Base-by-base conservation (phyloP, 2,888 invertebrate genomes). In the Yponomeuta malinellus region DNA sequence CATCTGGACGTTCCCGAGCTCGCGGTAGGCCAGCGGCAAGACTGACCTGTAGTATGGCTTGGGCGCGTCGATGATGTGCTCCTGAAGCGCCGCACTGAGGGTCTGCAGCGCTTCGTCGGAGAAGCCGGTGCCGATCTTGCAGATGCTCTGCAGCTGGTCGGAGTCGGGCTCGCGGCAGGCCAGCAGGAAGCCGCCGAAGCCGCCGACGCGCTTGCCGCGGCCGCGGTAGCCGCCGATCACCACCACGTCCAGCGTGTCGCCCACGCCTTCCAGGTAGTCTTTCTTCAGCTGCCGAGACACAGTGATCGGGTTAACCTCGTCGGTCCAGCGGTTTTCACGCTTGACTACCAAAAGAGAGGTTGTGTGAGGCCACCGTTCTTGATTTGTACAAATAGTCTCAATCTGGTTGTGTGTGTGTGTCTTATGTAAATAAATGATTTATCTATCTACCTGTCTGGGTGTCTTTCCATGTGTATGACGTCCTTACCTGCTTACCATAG, bases 221-320 rank as follows among this genome's bases (percentile, higher is more conserved):
- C 99, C 99, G 71, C 94, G 87, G 90, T 98, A 99, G 0, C 97
- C 99, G 70, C 99, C 99, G 73, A 99, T 95, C 0, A 99, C 98
- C 0, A 99, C 98, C 68, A 97, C 94, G 92, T 99, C 99, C 59
- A 99, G 88, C 0, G 98, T 98, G 90, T 99, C 99, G 1, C 99
- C 99, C 10, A 97, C 96, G 63, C 98, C 98, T 48, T 99, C 97
- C 75, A 99, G 90, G 90, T 99, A 99, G 93, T 99, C 99, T 83
- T 99, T 99, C 87, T 99, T 99, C 71, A 99, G 87, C 90, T 92
- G 82, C 0, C 72, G 67, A 9, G 43, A 37, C 37, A 37, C 4
- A 23, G 23, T 23, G 23, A 23, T 23, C 23, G 23, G 23, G 23
- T 23, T 23, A 23, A 23, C 23, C 23, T 23, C 23, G 23, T 23